phyloP scores from a whole-genome alignment of 2,113 vertebrate species.

The Neotragus pygmaeus region DNA sequence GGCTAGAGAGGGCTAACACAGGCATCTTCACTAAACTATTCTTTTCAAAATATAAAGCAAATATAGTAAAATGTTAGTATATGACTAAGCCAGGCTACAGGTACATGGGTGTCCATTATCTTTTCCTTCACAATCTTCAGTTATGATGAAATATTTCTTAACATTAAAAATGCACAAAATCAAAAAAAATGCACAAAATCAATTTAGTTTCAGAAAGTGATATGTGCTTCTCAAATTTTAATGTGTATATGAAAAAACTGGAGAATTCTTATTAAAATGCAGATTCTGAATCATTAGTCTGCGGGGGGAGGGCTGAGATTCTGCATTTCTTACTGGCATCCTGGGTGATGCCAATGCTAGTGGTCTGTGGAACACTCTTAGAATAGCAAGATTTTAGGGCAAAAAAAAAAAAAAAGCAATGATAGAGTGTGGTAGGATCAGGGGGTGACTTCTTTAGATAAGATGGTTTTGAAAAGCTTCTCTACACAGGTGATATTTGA shows the following conservation, averaged over 20 bases:
- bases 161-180: slow-evolving; percentile 6
- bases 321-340: background rate
- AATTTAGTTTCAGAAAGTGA: background rate
- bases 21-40: background rate
- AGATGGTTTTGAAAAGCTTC: slow-evolving; percentile 9
- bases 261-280: background rate
- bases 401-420: background rate
- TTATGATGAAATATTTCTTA: slow-evolving; percentile 11
- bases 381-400: background rate
- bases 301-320: background rate
- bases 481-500: slow-evolving; percentile 12
- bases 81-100: background rate
- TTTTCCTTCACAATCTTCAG: background rate
- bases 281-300: background rate
- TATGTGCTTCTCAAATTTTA: background rate
- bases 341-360: background rate
- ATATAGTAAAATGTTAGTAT: slow-evolving; percentile 1
- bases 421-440: background rate
- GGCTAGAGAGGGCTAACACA: background rate
- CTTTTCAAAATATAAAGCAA: background rate
- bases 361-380: background rate
- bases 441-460: background rate
- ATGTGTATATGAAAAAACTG: background rate
- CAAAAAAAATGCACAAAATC: slow-evolving; percentile 4
- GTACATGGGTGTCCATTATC: background rate